Percentiles rank a stretch among this genome's conserved stretches.
Evolutionary conservation across 2,113 vertebrate species (phyloP).

Genomic region (Ceyx margarethae): DNA sequence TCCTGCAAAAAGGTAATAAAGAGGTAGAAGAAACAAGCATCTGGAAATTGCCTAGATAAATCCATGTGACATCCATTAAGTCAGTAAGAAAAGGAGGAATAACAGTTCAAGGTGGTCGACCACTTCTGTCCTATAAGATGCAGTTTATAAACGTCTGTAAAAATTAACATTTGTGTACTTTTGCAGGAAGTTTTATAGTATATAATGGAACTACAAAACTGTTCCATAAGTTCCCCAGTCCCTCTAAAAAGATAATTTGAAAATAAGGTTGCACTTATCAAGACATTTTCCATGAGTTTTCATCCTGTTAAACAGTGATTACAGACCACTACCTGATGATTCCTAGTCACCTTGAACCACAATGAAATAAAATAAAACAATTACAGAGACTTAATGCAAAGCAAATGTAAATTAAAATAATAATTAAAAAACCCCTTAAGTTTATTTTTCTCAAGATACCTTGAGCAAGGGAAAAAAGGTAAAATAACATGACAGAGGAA

Average conservation of each 20-base stretch:
- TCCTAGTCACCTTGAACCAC: background rate
- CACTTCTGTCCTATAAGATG: background rate
- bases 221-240: background rate
- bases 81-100: background rate
- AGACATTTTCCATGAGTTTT: background rate
- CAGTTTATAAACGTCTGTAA: background rate
- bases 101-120: background rate
- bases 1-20: background rate
- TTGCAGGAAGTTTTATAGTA: background rate
- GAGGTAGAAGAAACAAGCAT: background rate
- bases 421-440: background rate
- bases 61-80: background rate
- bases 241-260: background rate
- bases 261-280: background rate
- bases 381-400: background rate
- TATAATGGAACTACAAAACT: background rate
- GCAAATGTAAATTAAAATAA: background rate
- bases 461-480: background rate
- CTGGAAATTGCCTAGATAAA: background rate
- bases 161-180: background rate
- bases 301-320: background rate
- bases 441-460: background rate
- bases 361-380: background rate
- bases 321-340: background rate
- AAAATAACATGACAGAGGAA: background rate